Percentiles rank a stretch among this genome's conserved stretches.
Conservation (phyloP, 2,888 invertebrate species). For the Rhyacophila evoluta region DNA sequence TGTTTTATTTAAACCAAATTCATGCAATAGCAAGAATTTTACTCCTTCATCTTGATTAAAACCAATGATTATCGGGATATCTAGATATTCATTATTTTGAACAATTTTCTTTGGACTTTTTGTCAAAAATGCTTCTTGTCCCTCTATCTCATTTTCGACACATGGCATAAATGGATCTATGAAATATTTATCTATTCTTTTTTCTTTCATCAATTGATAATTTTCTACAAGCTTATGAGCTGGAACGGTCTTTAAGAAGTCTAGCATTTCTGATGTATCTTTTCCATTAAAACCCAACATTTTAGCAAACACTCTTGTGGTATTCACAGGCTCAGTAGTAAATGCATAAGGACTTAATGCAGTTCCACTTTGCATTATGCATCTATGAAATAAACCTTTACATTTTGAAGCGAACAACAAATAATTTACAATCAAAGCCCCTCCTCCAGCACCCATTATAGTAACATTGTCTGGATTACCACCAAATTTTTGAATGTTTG, state of each 20-base stretch:
- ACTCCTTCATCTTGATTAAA: conserved; percentile 32
- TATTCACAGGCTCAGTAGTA: conserved; percentile 23
- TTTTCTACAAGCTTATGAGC: neutral
- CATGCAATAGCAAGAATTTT: conserved; percentile 15
- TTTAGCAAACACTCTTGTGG: neutral
- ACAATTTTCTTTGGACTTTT: conserved; percentile 28
- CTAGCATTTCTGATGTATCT: neutral
- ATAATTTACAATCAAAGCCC: conserved; percentile 20
- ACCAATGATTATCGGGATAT: conserved; percentile 10
- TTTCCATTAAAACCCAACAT: neutral
- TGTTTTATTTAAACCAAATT: neutral
- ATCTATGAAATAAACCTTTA: conserved; percentile 34
- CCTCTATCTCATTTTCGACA: conserved; percentile 26
- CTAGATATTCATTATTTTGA: neutral
- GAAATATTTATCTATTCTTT: conserved; percentile 15
- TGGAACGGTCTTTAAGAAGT: conserved; percentile 23
- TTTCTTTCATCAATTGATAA: conserved; percentile 25
- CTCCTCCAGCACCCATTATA: conserved; percentile 31
- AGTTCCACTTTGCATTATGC: conserved; percentile 33
- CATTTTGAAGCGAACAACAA: conserved; percentile 8
- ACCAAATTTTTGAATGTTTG: conserved; percentile 31
- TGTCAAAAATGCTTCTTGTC: conserved; percentile 29
- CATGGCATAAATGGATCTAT: conserved; percentile 26
- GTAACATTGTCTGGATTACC: conserved; percentile 39
- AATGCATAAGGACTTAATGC: conserved; percentile 30